Evolutionary conservation across 2,113 vertebrate genomes (phyloP), one percentile per base, ranked within the genome.

Genomic region (Vicugna pacos): DNA sequence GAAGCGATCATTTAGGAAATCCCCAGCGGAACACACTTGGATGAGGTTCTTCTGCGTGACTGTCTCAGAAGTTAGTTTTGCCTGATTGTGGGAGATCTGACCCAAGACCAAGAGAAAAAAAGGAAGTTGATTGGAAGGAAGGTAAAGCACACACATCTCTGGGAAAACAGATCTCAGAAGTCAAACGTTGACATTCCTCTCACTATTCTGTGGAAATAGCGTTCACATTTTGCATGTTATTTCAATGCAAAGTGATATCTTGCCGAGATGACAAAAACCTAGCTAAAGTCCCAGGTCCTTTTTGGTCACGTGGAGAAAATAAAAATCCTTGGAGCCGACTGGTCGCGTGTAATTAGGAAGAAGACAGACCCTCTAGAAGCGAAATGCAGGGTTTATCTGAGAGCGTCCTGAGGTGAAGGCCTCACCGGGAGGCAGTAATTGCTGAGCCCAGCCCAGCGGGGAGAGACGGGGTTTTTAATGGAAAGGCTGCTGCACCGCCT

Each of bases 401-500:
- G 93, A 97, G 94, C 93, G 30, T 95, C 91, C 92, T 12, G 11
- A 89, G 87, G 93, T 93, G 77, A 97, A 94, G 81, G 65, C 88
- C 60, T 95, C 11, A 11, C 67, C 52, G 73, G 83, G 80, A 91
- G 96, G 87, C 92, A 97, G 97, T 97, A 94, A 97, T 88, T 84
- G n/a, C 15, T 4, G 88, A 72, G 56, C 28, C 0, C 24, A 14
- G n/a, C 3, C 82, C 42, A 30, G 17, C 32, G 75, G 77, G 77
- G 73, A 96, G 89, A 98, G 88, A 76, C 7, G 28, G 70, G 90
- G 76, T 84, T 97, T 84, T 70, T 92, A 85, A 97, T n/a, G 38
- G 89, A 97, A 95, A 54, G 96, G 97, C 96, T 88, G 97, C 89
- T 77, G 94, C 77, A 91, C 82, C 9, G 46, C 97, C 97, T 98